Evolutionary conservation across 2,797 vertebrate species (phyloP), one percentile per base, ranked within the genome.

Genomic region (Botia almorhae): DNA sequence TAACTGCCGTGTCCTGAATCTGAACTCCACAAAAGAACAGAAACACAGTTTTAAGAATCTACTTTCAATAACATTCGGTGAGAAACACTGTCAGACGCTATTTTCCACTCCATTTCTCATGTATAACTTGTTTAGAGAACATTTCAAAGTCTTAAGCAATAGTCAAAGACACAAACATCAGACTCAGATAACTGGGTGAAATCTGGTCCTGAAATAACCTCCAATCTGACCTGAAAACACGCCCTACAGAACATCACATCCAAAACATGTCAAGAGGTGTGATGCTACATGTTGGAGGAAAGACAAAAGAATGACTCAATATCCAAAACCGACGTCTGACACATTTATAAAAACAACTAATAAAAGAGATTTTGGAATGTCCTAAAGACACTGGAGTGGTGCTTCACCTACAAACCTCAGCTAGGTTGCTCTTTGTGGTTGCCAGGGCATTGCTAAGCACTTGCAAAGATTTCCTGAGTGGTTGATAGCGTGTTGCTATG

Each of bases 21-120:
- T 91, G 84, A 89, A 91, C 88, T 58, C 88, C 89, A 92, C 88
- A 85, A 88, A 88, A 89, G 83, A 90, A 88, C 85, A 77, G 71
- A 68, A 89, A 88, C 83, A 89, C 84, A 88, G 89, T 91, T 91
- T 90, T 88, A 81, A 89, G 88, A 85, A 91, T 91, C 89, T 85
- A 80, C 81, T 85, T 64, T 81, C 76, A 85, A 87, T 83, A 83
- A 83, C 36, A 85, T 7, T 78, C 81, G 70, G 77, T 64, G 65
- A 81, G 68, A 71, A 78, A 80, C 43, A 79, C 43, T 84, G 43
- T 69, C 48, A 75, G 69, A 69, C 60, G 82, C 82, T 76, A 86
- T 87, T 87, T 81, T 81, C 77, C 58, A 77, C 21, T 68, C 46
- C 46, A 69, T 65, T 56, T 80, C 43, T 68, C 69, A 53, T 36